phyloP scores from a whole-genome alignment of 2,113 vertebrate genomes.

The Ammodramus savannarum region DNA sequence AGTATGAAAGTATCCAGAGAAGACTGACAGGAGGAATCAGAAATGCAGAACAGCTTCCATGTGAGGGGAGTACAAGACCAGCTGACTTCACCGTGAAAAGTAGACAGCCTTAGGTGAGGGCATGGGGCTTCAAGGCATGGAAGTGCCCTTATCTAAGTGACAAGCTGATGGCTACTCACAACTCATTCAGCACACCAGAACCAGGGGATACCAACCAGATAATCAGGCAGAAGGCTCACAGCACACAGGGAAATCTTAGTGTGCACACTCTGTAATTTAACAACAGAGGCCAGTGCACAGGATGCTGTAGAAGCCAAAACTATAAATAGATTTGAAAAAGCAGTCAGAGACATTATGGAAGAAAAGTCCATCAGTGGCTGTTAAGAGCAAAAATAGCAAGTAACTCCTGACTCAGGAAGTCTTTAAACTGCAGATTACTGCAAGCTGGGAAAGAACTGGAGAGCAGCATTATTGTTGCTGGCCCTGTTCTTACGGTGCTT shows the following conservation, averaged over 20 bases:
- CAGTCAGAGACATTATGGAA: slow-evolving; percentile 10
- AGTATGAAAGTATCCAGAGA: background rate
- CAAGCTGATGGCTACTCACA: background rate
- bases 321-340: slow-evolving; percentile 46
- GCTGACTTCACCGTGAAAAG: background rate
- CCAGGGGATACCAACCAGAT: background rate
- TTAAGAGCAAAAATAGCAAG: slow-evolving; percentile 14
- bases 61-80: background rate
- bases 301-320: slow-evolving; percentile 31
- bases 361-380: slow-evolving; percentile 19
- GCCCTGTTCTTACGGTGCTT: background rate
- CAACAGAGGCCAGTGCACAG: background rate
- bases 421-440: slow-evolving; percentile 49
- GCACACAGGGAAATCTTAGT: background rate
- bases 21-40: background rate
- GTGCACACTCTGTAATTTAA: background rate
- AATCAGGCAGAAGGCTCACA: background rate
- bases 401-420: slow-evolving; percentile 40
- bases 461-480: background rate
- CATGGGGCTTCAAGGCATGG: background rate
- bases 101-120: background rate
- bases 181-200: background rate
- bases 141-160: background rate
- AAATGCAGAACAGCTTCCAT: background rate
- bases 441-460: slow-evolving; percentile 14